Evolutionary conservation across 2,888 invertebrate genomes (phyloP).

Genomic region (Helicoverpa assulta): DNA sequence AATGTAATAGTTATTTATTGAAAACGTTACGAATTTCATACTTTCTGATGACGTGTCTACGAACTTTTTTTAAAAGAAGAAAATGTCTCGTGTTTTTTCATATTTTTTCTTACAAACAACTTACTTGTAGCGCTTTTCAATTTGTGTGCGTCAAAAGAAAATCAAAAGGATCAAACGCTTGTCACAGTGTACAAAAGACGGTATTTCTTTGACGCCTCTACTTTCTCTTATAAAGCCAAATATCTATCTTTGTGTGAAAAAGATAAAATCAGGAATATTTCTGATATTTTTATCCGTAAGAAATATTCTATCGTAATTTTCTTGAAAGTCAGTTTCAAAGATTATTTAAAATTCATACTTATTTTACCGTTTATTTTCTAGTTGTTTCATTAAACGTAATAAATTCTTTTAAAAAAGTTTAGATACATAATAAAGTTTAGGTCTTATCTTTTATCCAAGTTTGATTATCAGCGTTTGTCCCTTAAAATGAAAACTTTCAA

Average conservation of each 20-base stretch:
- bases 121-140: slow-evolving; percentile 3
- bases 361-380: too few species aligned
- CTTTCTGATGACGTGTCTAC: neutral
- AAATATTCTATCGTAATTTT: neutral
- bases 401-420: too few species aligned
- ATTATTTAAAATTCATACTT: too few species aligned
- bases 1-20: neutral
- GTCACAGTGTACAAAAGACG: slow-evolving; percentile 4
- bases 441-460: too few species aligned
- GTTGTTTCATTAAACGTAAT: too few species aligned
- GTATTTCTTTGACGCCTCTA: neutral
- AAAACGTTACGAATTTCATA: neutral
- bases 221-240: slow-evolving; percentile 2
- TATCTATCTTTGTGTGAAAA: neutral
- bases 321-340: too few species aligned
- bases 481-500: too few species aligned
- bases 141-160: slow-evolving; percentile 18
- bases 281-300: neutral
- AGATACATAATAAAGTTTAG: too few species aligned
- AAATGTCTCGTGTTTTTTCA: slow-evolving; percentile 15
- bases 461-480: too few species aligned
- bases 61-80: neutral
- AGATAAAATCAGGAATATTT: neutral
- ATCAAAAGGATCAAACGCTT: slow-evolving; percentile 34
- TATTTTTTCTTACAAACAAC: slow-evolving; percentile 11